These are phyloP conservation scores for Pagetopsis macropterus DNA, from an alignment of 2,797 vertebrate genomes.

Conservation along the genomic window DNA sequence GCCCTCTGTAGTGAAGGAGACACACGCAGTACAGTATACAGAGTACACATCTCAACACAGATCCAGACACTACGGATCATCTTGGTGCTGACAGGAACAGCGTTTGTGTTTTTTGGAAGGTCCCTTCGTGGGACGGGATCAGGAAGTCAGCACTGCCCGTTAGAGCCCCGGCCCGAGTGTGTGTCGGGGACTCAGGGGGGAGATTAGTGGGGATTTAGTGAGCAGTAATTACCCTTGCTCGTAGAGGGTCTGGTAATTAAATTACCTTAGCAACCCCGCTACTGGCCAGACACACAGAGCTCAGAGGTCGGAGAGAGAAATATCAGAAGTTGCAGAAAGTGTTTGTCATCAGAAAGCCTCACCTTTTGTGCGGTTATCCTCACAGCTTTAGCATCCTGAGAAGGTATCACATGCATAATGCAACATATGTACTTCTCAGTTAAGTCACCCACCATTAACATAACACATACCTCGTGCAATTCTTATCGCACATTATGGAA, in stretches of 20 bases:
- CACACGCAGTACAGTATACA: background rate
- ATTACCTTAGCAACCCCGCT: conserved; percentile 77
- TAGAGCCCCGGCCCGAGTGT: conserved; percentile 51
- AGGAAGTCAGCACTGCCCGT: conserved; percentile 46
- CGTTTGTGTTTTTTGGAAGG: background rate
- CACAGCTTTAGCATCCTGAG: background rate
- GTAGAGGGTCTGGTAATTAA: conserved; percentile 80
- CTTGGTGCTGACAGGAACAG: background rate
- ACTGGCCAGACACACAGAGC: conserved; percentile 54
- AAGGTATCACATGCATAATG: conserved; percentile 3
- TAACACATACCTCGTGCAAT: background rate
- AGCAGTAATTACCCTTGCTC: conserved; percentile 79
- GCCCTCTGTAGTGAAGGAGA: conserved; percentile 11
- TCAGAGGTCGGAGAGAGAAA: conserved; percentile 57
- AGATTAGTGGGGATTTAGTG: conserved; percentile 83
- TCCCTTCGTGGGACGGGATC: conserved; percentile 40
- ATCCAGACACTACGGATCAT: conserved; percentile 5
- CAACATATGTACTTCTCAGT: background rate
- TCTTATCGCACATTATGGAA: background rate
- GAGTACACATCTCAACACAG: conserved; percentile 3
- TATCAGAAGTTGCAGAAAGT: conserved; percentile 23
- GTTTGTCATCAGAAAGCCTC: conserved; percentile 8
- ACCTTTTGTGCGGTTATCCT: background rate
- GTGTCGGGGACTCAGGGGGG: conserved; percentile 68
- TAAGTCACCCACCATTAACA: background rate